phyloP scores from a whole-genome alignment of 1,140 invertebrate genomes.

The Drosophila ohnishii region DNA sequence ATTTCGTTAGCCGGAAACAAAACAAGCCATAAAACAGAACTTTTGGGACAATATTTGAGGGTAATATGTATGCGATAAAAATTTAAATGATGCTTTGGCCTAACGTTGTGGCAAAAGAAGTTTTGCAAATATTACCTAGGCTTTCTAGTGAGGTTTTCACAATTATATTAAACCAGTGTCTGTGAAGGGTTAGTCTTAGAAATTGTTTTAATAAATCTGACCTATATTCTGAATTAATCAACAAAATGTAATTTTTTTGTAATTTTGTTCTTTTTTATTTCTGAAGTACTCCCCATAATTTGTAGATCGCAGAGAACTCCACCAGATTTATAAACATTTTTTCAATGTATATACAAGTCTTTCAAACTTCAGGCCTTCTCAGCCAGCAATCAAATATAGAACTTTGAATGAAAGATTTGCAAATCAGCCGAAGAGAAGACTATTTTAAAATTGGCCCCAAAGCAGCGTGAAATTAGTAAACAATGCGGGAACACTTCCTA shows the following conservation, averaged over 20 bases:
- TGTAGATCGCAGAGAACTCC: not conserved
- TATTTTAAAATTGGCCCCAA: conserved; percentile 6
- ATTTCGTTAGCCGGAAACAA: conserved; percentile 21
- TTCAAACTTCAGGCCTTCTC: conserved; percentile 1
- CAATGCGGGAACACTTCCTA: conserved; percentile 10
- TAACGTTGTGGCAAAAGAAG: conserved; percentile 1
- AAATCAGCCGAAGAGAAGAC: not conserved
- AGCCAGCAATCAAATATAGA: not conserved
- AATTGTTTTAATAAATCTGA: too few species aligned
- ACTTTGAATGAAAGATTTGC: conserved; percentile 3
- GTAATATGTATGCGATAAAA: conserved; percentile 22
- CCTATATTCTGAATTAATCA: not conserved
- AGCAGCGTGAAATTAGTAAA: not conserved
- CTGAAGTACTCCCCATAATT: not conserved
- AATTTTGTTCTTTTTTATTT: not conserved
- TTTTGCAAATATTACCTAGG: not conserved
- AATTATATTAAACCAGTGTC: not conserved
- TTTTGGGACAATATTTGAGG: conserved; percentile 18
- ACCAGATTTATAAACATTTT: not conserved
- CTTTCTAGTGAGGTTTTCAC: not conserved
- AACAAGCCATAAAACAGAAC: conserved; percentile 20
- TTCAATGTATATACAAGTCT: not conserved
- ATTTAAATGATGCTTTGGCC: conserved; percentile 2
- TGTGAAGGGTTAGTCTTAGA: too few species aligned
- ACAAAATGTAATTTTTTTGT: not conserved